Base-by-base conservation (phyloP, 1,140 invertebrate species). In the Telenomus remus region DNA sequence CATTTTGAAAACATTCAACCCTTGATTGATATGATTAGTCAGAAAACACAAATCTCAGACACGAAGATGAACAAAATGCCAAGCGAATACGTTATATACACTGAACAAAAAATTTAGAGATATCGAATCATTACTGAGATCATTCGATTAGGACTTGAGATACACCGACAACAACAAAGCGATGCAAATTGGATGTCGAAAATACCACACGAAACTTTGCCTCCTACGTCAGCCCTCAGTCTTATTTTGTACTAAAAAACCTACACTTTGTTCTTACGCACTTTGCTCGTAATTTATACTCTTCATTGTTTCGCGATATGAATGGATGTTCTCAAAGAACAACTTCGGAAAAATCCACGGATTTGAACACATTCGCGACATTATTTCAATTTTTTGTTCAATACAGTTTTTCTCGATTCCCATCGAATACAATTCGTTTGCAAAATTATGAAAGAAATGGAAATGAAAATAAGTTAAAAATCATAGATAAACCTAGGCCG, bases 211-310 rank as follows among this genome's bases (percentile, higher is more conserved):
- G 50, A 47, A 53, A 61, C 33, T 11, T 13, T 51, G 56, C 35
- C 19, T 57, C 37, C 44, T 50, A 13, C 51, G 10, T 27, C 27
- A 48, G 44, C 49, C 44, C 48, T 87, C 85, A 87, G 85, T 87
- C 85, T 87, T 86, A 69, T 82, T 80, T 83, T 81, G 78, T 85
- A 78, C 77, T 84, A 82, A 61, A 73, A 71, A 76, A 76, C 47
- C 70, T 64, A 34, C 60, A 50, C 13, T 39, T 42, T 51, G 54
- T 49, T 53, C 37, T n/a, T 34, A 37, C n/a, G 6, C 16, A 35
- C 57, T 16, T 43, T 42, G n/a, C 42, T 46, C 15, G 42, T 37
- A 42, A 57, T 51, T 19, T 61, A 6, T 57, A 4, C 15, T 12
- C 34, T 59, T 59, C 50, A 63, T 27, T 27, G 19, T 44, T 71